Evolutionary conservation across 2,888 invertebrate species (phyloP), one percentile per base, ranked within the genome.

Genomic region (Entomobrya multifasciata): DNA sequence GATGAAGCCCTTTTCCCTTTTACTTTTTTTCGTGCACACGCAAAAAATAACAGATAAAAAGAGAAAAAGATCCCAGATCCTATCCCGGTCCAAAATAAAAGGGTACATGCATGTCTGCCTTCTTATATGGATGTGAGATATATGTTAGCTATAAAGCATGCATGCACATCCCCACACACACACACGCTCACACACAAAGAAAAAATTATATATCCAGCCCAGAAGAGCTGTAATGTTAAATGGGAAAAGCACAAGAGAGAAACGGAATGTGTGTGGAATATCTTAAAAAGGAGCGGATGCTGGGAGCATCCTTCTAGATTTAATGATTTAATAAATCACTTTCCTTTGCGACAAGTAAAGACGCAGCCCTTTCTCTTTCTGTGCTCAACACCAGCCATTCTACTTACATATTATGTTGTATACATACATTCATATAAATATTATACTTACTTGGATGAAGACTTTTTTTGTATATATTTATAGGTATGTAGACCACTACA

Each of bases 251-350:
- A 41, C 17, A 36, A 6, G 25, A 49, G 52, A 67, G n/a, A n/a
- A n/a, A n/a, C n/a, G n/a, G 87, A 88, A 87, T 87, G 85, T 85
- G 87, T 85, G 57, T 52, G 67, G 85, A 87, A 85, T 87, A 84
- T 87, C 77, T 70, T 88, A 81, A 87, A 85, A 87, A 88, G 87
- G 62, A 80, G 62, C 87, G 88, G 88, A 88, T 87, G 87, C 81
- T 84, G 25, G 60, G 81, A 87, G 87, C 88, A 88, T 88, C 87
- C 88, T 88, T 87, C 87, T 87, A 88, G 88, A 88, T 88, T 88
- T 88, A 88, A 88, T 88, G 88, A 88, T 88, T 88, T 88, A 87
- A 88, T 88, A 88, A 88, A 88, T 88, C 88, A 88, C 88, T 88
- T 88, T 88, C 88, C 84, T 72, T 81, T 76, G 60, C 81, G 88